Evolutionary conservation across 2,888 invertebrate genomes (phyloP).

Genomic region (Danaus chrysippus): DNA sequence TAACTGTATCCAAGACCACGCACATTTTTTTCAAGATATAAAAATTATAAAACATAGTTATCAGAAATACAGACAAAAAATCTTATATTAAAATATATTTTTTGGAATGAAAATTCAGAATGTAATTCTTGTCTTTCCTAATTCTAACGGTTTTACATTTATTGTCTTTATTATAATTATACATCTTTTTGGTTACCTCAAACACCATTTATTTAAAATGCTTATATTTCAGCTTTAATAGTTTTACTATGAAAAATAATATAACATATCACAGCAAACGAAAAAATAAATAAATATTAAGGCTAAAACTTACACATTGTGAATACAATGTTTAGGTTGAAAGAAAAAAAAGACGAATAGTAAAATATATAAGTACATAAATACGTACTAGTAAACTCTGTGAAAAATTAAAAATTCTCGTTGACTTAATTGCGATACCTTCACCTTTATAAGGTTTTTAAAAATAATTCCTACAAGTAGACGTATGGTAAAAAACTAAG

Average conservation of each 20-base stretch:
- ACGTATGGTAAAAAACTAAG: no score
- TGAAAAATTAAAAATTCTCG: no score
- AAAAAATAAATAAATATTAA: slow-evolving; percentile 27
- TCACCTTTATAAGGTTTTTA: no score
- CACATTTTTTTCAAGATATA: no score
- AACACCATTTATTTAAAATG: not conserved
- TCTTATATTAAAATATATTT: not conserved
- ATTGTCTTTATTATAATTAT: slow-evolving; percentile 1
- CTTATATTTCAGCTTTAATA: not conserved
- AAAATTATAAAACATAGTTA: no score
- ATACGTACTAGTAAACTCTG: no score
- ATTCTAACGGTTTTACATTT: not conserved
- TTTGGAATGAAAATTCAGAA: not conserved
- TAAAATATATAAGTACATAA: no score
- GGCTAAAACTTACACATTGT: slow-evolving; percentile 19
- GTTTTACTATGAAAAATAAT: slow-evolving; percentile 11
- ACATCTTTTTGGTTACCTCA: not conserved
- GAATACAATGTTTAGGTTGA: slow-evolving; percentile 22
- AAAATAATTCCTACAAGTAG: no score
- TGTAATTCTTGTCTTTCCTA: not conserved
- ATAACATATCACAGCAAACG: slow-evolving; percentile 13
- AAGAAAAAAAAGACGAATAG: no score
- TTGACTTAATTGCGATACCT: no score
- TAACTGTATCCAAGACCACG: no score
- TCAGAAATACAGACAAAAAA: no score